Evolutionary conservation across 2,797 vertebrate genomes (phyloP), one percentile per base, ranked within the genome.

Genomic region (Gymnocypris eckloni): DNA sequence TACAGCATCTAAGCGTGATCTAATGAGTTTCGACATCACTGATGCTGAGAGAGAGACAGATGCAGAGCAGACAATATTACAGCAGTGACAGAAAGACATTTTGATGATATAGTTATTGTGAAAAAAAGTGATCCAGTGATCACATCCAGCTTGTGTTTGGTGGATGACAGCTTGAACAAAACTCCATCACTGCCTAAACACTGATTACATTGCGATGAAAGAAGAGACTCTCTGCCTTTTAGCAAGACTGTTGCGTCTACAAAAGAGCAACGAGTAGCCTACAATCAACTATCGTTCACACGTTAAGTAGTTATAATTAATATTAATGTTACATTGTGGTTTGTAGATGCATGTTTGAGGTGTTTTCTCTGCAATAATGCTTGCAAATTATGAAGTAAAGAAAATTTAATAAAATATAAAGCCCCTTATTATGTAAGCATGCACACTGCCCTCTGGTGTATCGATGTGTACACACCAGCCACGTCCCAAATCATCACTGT

Each of bases 401-500:
- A 25, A 20, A 25, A 12, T 12, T 4, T 25, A 0, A n/a, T 5
- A 12, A 25, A 61, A 61, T 25, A 61, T 45, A 20, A 75, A 70
- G 33, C 12, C 41, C 6, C 18, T 69, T 9, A 61, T 85, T 83
- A 48, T 81, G 16, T 75, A 69, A 83, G 45, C 37, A 69, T 85
- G 52, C 43, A 78, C 72, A 66, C 66, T 82, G 78, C 71, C 79
- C 66, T 83, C 72, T 78, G 61, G 78, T 84, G 81, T 81, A 13
- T 6, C 4, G 64, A 39, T 66, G 28, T 50, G 13, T 45, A 48
- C 79, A 79, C 45, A 78, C 48, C 72, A 79, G 45, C 67, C 66
- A 71, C 43, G 86, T 87, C 84, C 72, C 20, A 71, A 87, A 64
- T 72, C 77, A 89, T 89, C n/a, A 79, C 69, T 80, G 75, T 85